phyloP scores from a whole-genome alignment of 2,888 invertebrate genomes.

The Geotrupes spiniger region DNA sequence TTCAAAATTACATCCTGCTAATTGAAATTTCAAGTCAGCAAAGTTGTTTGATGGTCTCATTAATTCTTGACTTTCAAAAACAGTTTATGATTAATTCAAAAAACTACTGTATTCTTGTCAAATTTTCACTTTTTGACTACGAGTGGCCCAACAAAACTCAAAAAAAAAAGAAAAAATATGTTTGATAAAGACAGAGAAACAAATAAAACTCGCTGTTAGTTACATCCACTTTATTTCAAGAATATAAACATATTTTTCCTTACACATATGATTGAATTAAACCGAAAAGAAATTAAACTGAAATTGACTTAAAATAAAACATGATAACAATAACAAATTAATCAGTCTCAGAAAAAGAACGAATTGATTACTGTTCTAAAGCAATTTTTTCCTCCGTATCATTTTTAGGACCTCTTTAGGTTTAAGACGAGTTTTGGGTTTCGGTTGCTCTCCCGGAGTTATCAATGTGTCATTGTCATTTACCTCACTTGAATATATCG shows the following conservation, averaged over 20 bases:
- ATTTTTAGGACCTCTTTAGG: constrained; percentile 16
- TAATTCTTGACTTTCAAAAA: too few species aligned
- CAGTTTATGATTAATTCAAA: too few species aligned
- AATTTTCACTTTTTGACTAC: too few species aligned
- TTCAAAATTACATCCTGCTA: too few species aligned
- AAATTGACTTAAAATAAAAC: constrained; percentile 5
- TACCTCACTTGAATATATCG: constrained; percentile 42
- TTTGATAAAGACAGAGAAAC: neutral
- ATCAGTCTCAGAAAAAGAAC: too few species aligned
- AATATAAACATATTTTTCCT: constrained; percentile 20
- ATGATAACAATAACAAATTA: too few species aligned
- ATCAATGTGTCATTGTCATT: constrained; percentile 19
- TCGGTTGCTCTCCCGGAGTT: neutral
- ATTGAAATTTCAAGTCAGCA: too few species aligned
- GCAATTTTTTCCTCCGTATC: constrained; percentile 11
- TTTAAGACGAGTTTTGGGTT: constrained; percentile 7
- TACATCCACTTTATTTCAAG: constrained; percentile 9
- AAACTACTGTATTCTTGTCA: too few species aligned
- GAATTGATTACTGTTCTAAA: too few species aligned
- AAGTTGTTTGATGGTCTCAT: too few species aligned
- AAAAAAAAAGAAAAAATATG: constrained; percentile 12
- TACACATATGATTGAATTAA: constrained; percentile 10
- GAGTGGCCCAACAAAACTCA: neutral
- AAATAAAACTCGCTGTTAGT: constrained; percentile 9
- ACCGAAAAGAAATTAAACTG: constrained; percentile 22